Base-by-base conservation (phyloP, 2,888 invertebrate species). In the Acrobeloides nanus region DNA sequence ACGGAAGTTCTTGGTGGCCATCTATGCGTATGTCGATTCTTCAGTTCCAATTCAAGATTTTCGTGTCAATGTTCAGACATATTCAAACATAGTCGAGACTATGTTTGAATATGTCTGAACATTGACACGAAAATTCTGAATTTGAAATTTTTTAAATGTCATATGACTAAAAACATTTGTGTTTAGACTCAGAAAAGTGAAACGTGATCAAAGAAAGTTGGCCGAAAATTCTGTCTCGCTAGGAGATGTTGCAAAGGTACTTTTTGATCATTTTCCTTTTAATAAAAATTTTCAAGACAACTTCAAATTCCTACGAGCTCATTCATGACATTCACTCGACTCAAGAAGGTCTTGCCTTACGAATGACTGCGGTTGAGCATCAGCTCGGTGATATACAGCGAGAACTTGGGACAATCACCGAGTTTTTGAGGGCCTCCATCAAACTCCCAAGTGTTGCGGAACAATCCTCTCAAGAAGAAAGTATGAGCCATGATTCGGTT, bases 171-270 rank as follows among this genome's bases (percentile, higher is more conserved):
- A 17, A 18, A 12, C 18, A 21, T 10, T 24, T 29, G 7, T n/a
- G 72, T 67, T 29, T 65, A 95, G 95, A 77, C 84, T 97, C 79
- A 82, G 97, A 75, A 90, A 95, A 82, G 93, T 97, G 57, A 97
- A 97, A 81, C 90, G 95, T 88, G 95, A 95, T 81, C 95, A 97
- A 81, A 82, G 97, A 76, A 97, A 97, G 80, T 80, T 97, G 69
- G 89, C 90, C 85, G 97, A 97, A 77, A 95, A 95, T 76, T 90
- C 93, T 64, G 93, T 92, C 74, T 95, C 95, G 51, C 87, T 97
- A 77, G 92, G 93, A 52, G 97, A 97, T 76, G 93, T 97, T 88
- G 95, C 95, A 72, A 97, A 97, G 85, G 95, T 95, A 82, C 80
- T 46, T 1, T 78, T 76, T 17, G 15, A 39, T 15, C 10, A 17